Percentiles rank a stretch among this genome's conserved stretches.
phyloP scores from a whole-genome alignment of 2,113 vertebrate species.

The Chaetura pelagica region DNA sequence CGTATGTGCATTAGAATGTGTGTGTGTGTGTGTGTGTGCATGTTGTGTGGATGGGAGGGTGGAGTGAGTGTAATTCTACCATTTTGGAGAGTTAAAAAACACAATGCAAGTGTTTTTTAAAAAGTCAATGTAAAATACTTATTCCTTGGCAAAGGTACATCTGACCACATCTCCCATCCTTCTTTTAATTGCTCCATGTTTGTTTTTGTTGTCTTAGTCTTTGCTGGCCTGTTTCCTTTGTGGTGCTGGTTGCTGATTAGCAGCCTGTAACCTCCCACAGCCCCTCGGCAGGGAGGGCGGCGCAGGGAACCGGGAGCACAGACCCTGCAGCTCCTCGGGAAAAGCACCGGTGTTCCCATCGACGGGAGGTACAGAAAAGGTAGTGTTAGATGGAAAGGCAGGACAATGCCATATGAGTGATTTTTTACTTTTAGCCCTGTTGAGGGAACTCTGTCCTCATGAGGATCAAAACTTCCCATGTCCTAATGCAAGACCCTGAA shows the following conservation, averaged over 20 bases:
- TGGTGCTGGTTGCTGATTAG: not conserved
- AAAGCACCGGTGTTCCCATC: rapidly evolving
- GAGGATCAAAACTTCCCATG: not conserved
- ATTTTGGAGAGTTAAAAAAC: not conserved
- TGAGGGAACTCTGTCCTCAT: not conserved
- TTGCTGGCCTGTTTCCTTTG: constrained; percentile 40
- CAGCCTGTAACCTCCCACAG: constrained; percentile 28
- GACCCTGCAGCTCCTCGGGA: not conserved
- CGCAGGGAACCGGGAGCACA: not conserved
- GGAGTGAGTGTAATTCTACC: not conserved
- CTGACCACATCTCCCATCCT: constrained; percentile 55
- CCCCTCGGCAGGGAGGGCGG: not conserved
- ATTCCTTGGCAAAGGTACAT: constrained; percentile 24
- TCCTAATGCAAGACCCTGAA: rapidly evolving
- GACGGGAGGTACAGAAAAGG: rapidly evolving
- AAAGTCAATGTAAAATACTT: constrained; percentile 21
- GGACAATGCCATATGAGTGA: rapidly evolving
- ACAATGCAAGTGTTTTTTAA: not conserved
- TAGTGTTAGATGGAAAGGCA: not conserved
- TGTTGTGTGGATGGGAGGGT: not conserved
- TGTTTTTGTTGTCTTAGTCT: constrained; percentile 54
- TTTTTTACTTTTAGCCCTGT: not conserved
- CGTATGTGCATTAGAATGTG: not conserved
- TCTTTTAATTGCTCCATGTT: constrained; percentile 49
- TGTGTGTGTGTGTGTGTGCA: not conserved